Conservation (phyloP, 2,797 vertebrate species). For the Sparidentex hasta region DNA sequence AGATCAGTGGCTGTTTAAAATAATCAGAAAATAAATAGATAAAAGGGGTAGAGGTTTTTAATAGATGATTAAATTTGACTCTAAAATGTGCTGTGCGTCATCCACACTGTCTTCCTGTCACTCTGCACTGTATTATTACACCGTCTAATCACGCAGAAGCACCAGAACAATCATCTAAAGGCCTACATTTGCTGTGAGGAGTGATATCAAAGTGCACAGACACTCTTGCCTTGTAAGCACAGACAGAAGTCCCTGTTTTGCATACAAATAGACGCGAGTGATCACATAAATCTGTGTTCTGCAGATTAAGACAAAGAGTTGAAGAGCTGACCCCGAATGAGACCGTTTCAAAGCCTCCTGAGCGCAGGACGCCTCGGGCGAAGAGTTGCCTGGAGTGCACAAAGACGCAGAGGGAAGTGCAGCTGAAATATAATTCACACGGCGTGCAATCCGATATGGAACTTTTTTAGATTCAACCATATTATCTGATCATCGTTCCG, state of each 20-base stretch:
- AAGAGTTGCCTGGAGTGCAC: constrained; percentile 28
- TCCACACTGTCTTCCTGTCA: not conserved
- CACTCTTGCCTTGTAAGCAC: constrained; percentile 17
- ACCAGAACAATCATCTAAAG: constrained; percentile 14
- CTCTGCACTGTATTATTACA: constrained; percentile 26
- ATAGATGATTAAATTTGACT: constrained; percentile 40
- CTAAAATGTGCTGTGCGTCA: constrained; percentile 30
- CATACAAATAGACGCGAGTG: constrained; percentile 64
- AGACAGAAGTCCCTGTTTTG: constrained; percentile 47
- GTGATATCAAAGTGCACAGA: constrained; percentile 40
- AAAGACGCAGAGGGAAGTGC: constrained; percentile 15
- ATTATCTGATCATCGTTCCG: constrained; percentile 12
- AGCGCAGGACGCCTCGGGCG: constrained; percentile 51
- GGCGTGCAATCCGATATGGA: constrained; percentile 9
- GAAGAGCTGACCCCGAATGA: constrained; percentile 63
- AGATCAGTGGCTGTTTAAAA: not conserved
- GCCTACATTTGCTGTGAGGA: constrained; percentile 19
- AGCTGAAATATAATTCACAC: constrained; percentile 20
- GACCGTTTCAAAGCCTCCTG: constrained; percentile 62
- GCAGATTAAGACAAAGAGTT: constrained; percentile 71
- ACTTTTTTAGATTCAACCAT: not conserved
- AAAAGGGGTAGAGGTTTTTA: constrained; percentile 20
- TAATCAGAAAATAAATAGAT: constrained; percentile 12
- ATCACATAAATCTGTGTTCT: constrained; percentile 73
- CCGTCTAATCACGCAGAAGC: constrained; percentile 25